Evolutionary conservation across 2,888 invertebrate genomes (phyloP), one percentile per base, ranked within the genome.

Genomic region (Amphipoea lucens): DNA sequence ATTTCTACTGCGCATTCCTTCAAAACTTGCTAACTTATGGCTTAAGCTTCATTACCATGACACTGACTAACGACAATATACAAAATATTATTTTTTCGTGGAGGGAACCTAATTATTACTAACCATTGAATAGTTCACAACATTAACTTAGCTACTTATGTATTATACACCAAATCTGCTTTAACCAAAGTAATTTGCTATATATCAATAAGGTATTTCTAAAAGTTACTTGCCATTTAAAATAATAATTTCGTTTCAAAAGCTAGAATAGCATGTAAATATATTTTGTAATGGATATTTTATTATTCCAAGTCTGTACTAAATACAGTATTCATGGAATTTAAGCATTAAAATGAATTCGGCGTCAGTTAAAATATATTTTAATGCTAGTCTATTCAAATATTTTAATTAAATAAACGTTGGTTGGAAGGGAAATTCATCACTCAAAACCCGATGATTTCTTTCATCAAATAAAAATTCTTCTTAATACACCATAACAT

Each of bases 1-100:
- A 84, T 75, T 80, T 83, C 77, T 88, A 85, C 79, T 86, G 54
- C 42, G 75, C 78, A 79, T 83, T 85, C 73, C 79, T 86, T 89
- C 83, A 74, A 77, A 78, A 87, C 73, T 84, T 74, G 88, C 83
- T 86, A 82, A 89, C 78, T 76, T 83, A 82, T 82, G 78, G 90
- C 90, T 90, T 90, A 70, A 83, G 90, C 90, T 90, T 90, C 87
- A 90, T 89, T 89, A 89, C 87, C 88, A 88, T 82, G 72, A 74
- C 51, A 78, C 80, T 81, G 65, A 86, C 82, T 88, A 86, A 90
- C 82, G 63, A 78, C 75, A 74, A 51, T 71, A 76, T 85, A 84
- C 81, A 78, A 75, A 40, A 76, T 69, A 70, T 72, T 75, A 76
- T 79, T 88, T 81, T 79, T 11, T 78, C 82, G 83, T 89, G 88